Evolutionary conservation across 1,140 invertebrate species (phyloP), one percentile per base, ranked within the genome.

Genomic region (Drosophila takahashii): DNA sequence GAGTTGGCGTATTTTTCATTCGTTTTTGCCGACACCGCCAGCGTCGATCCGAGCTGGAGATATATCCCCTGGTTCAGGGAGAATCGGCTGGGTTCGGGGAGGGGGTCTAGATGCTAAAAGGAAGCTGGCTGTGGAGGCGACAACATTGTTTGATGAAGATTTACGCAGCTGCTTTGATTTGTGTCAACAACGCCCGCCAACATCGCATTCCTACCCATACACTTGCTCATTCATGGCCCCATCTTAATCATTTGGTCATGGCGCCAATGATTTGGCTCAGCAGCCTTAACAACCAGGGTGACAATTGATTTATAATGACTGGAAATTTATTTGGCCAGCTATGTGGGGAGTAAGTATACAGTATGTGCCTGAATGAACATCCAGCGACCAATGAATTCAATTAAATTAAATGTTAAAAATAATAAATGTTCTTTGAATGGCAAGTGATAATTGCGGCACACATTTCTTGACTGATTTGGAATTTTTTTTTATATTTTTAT

Each of bases 1-100:
- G 84, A 87, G 83, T 84, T 87, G 84, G 83, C 83, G 84, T 83
- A 89, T 87, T 87, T 84, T 80, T 83, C 84, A 83, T 59, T 89
- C 72, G 66, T 61, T 73, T 77, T 84, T 80, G 67, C 65, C 78
- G 58, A 65, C 60, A 58, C 42, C 53, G 52, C 41, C 66, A 47
- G 36, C 62, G 48, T 27, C 34, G 60, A 50, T 60, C 52, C 51
- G 26, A 70, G 64, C 34, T 37, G 41, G 66, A 70, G 62, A 70
- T 70, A 70, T 39, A 42, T 65, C 42, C 64, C 47, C 47, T 16
- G 8, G 26, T 29, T 48, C 13, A 27, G 26, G 26, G 47, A 16
- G 48, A 37, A 29, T 16, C 61, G 26, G 54, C n/a, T n/a, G 26
- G n/a, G 5, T 5, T 8, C 7, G 1, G 4, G 41, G 41, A 15